Percentiles rank a stretch among this genome's conserved stretches.
phyloP scores from a whole-genome alignment of 2,888 invertebrate genomes.

The Ganaspis brasiliensis region DNA sequence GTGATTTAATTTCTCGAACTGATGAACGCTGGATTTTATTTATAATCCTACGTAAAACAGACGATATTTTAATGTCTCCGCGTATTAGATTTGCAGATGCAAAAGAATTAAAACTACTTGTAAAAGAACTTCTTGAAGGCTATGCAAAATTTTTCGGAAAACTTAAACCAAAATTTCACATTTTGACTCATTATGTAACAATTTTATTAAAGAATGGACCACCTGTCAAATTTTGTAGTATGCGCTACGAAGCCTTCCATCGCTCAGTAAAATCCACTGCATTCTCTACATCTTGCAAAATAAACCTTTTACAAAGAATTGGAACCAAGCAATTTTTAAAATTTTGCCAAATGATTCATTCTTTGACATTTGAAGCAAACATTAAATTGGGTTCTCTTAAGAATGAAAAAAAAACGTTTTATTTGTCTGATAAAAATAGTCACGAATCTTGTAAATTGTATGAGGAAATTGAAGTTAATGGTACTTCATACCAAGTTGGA shows the following conservation, averaged over 20 bases:
- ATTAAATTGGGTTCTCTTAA: too few species aligned
- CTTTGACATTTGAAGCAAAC: too few species aligned
- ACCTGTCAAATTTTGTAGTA: constrained; percentile 48
- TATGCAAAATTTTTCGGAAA: constrained; percentile 46
- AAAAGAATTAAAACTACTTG: constrained; percentile 22
- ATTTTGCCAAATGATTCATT: too few species aligned
- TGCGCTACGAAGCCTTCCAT: not conserved
- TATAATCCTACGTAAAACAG: constrained; percentile 41
- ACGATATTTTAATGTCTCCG: constrained; percentile 48
- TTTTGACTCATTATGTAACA: constrained; percentile 39
- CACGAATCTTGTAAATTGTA: not conserved
- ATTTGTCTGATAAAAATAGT: too few species aligned
- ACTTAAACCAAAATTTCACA: constrained; percentile 50
- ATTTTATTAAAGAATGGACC: constrained; percentile 44
- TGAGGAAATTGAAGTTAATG: not conserved
- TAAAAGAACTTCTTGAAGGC: constrained; percentile 34
- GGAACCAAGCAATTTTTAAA: too few species aligned
- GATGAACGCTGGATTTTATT: constrained; percentile 49
- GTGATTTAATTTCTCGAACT: constrained; percentile 44
- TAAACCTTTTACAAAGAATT: too few species aligned
- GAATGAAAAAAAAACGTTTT: not conserved
- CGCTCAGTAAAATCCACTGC: too few species aligned
- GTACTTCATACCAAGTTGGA: not conserved
- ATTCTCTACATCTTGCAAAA: too few species aligned
- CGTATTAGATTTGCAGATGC: constrained; percentile 34